Base-by-base conservation (phyloP, 2,888 invertebrate genomes). In the Coelogynopora nodosa region DNA sequence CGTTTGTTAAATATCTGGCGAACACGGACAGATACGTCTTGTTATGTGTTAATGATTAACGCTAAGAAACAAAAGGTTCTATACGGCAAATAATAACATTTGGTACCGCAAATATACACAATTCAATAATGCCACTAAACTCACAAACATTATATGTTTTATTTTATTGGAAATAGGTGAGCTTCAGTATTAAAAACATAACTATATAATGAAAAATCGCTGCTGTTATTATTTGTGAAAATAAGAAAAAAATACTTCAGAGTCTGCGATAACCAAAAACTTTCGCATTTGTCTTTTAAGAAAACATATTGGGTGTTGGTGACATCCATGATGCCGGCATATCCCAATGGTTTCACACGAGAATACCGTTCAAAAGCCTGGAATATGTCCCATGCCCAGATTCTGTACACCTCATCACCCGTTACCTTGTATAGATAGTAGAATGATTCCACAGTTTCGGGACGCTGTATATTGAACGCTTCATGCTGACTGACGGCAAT, bases 321-420 rank as follows among this genome's bases (percentile, higher is more conserved):
- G 94, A 67, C 86, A 81, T 80, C 67, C 13, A 86, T 31, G 88
- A 88, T 90, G 89, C 27, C 88, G 86, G 27, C 82, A 81, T 80
- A 88, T 26, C 88, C 87, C 67, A 29, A 30, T 13, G 88, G 49
- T 31, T 90, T 89, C 0, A 97, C 96, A 92, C 95, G 95, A 0
- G 98, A 96, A 92, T 97, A 95, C 91, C 96, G 97, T 91, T 98
- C 96, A 90, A 99, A 96, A 0, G 96, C 95, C 94, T 95, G 93
- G 91, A 96, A 99, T 90, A 98, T 96, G 90, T 95, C 94, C 98
- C 98, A 99, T 23, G 98, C 99, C 97, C 97, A 97, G 86, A 97
- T 96, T 91, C 97, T 96, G 92, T 97, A 99, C 31, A 96, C 97
- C 88, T 94, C 94, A 92, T 99, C 97, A 67, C 96, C 96, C 0